Base-by-base conservation (phyloP, 1,140 invertebrate genomes). In the Megalopta genalis region DNA sequence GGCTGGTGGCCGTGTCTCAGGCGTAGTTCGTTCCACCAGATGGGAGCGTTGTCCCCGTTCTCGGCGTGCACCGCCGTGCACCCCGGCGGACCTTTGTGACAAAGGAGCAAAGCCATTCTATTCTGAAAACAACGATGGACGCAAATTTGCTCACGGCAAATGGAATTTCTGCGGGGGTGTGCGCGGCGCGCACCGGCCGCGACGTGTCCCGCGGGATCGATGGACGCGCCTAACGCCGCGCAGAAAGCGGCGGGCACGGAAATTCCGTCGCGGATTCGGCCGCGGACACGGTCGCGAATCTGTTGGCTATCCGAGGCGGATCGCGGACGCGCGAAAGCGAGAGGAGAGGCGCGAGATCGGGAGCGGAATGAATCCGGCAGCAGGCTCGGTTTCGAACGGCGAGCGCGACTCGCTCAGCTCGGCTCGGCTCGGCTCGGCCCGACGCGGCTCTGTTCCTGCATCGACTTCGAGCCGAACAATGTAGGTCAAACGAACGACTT, bases 401-500 rank as follows among this genome's bases (percentile, higher is more conserved):
- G 16, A 54, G 23, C 63, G 12, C 25, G 49, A 60, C 52, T 67
- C 52, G 64, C 37, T 54, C 63, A 4, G 42, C 14, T 37, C 57
- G 25, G 71, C 32, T 46, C 27, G 18, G 6, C 14, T 57, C 65
- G n/a, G 67, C 57, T 12, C 39, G 16, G 42, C 59, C 32, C 32
- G n/a, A n/a, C n/a, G 32, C 32, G 32, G 1, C 60, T 42, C 62
- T 57, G 72, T 23, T 37, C 21, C 59, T 25, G 42, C 74, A 39
- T 63, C 49, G 76, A 57, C 68, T 65, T 54, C 21, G 65, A 68
- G 57, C 59, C 9, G 52, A 37, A 67, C 71, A 74, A 79, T 74
- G 71, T 79, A 66, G 77, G 77, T 79, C 52, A 72, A 84, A 82
- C 62, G 74, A 84, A 1, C 60, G 12, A 62, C 52, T 78, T 46